Base-by-base conservation (phyloP, 2,888 invertebrate genomes). In the Pteria penguin region DNA sequence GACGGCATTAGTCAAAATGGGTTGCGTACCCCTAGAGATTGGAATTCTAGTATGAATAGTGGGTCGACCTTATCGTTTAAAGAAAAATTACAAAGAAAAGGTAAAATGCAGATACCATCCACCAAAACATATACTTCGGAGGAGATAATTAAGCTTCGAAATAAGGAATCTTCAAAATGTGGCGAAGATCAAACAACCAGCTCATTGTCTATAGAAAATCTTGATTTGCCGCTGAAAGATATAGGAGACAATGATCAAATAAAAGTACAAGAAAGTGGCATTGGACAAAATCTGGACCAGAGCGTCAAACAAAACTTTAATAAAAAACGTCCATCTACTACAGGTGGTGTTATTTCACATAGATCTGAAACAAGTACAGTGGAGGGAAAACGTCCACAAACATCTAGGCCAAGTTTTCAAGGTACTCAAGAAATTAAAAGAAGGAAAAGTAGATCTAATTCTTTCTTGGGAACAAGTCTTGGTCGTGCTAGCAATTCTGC, bases 41-140 rank as follows among this genome's bases (percentile, higher is more conserved):
- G n/a, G n/a, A 14, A 14, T 8, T 45, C 45, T 14, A 45, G 45
- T 45, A 45, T 18, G 18, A 14, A 14, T 14, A 45, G 11, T 14
- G 45, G 11, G 8, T 14, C 11, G 11, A 45, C 45, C 18, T 18
- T 45, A 18, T 45, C 45, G 8, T 45, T 45, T 45, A 45, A 45
- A 14, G 45, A 18, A 14, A 45, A 45, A 18, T 14, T 8, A 8
- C 11, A 45, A 45, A 31, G 52, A 5, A 55, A 68, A 33, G 68
- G 68, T 8, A 68, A 57, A 33, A 68, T 68, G 68, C 55, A 68
- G 24, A 18, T 68, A 24, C 29, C 33, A 33, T 29, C 68, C 22
- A 68, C 68, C 8, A 31, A 33, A 24, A 68, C 68, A n/a, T 68
- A 57, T 33, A 57, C 68, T 0, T 55, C 68, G 22, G 68, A 68